Base-by-base conservation (phyloP, 2,888 invertebrate genomes). In the Odontothrips loti region DNA sequence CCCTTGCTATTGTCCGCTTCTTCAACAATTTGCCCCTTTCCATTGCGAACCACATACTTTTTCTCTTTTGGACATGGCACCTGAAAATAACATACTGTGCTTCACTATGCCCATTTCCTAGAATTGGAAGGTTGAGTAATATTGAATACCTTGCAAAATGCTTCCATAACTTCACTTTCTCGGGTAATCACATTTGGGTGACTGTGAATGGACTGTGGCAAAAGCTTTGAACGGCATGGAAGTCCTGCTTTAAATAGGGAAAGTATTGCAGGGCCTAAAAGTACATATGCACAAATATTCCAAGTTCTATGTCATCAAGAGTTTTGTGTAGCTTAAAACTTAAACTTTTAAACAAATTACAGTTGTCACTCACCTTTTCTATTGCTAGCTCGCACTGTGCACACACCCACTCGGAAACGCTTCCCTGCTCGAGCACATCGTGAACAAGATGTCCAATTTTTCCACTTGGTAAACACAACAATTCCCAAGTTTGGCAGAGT, bases 371-470 rank as follows among this genome's bases (percentile, higher is more conserved):
- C 0, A 63, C 29, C 81, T 80, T 3, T 86, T 83, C 3, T 81
- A 81, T 0, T 80, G 34, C 88, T 86, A 78, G 87, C 87, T 1
- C 82, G 87, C 87, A 83, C 8, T n/a, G 79, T 82, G 84, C 79
- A 15, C 75, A 80, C 81, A 85, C 93, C 94, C 79, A 90, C 88
- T 82, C 90, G 89, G 47, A 89, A 87, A 82, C 89, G 87, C 83
- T 89, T 88, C 9, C 93, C 93, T 43, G 90, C 89, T 80, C 85
- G 86, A 63, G 88, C 89, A 84, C 94, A 94, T 12, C 86, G 86
- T 82, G 91, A 92, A 86, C 94, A 94, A 47, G 89, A 86, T 11
- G 91, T 91, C 94, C 94, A 94, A 0, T 87, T 85, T 0, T 89
- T 87, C 93, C 93, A 93, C 11, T 87, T 86, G 0, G 90, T 91